A percentile compares a stretch with the other conserved stretches of the same genome.
phyloP scores from a whole-genome alignment of 2,113 vertebrate genomes.

The Brachyhypopomus occidentalis region DNA sequence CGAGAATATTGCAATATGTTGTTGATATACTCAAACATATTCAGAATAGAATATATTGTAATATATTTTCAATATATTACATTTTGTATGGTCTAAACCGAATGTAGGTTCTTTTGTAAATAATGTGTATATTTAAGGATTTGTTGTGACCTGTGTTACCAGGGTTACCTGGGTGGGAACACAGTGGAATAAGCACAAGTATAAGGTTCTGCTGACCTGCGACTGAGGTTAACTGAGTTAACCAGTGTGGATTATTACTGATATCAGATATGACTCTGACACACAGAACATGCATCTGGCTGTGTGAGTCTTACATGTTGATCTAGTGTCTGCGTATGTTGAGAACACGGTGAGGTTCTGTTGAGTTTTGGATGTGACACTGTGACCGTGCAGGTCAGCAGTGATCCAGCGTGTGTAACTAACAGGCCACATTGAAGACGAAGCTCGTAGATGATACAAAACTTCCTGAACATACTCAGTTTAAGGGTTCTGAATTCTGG shows the following conservation, averaged over 20 bases:
- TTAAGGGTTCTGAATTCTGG: background rate
- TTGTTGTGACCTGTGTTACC: background rate
- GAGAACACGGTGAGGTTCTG: too few relatives aligned
- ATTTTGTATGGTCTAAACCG: slow-evolving; percentile 51
- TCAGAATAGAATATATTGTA: slow-evolving; percentile 46
- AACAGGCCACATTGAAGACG: background rate
- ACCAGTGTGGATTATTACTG: background rate
- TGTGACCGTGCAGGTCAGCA: too few relatives aligned
- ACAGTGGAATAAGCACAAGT: slow-evolving; percentile 29
- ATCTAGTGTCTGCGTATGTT: too few relatives aligned
- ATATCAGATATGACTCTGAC: slow-evolving; percentile 6
- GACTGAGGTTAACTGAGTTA: too few relatives aligned
- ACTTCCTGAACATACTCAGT: background rate
- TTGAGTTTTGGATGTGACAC: background rate
- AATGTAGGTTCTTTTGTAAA: slow-evolving; percentile 67
- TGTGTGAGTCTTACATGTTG: background rate
- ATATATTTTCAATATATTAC: background rate
- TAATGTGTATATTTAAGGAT: slow-evolving; percentile 51
- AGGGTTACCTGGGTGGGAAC: background rate
- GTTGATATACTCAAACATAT: background rate
- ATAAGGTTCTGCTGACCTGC: background rate
- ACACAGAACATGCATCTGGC: background rate
- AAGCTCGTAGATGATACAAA: background rate
- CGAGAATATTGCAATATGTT: slow-evolving; percentile 10
- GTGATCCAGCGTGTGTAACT: too few relatives aligned